Base-by-base conservation (phyloP, 2,113 vertebrate genomes). In the Phyllostomus discolor region DNA sequence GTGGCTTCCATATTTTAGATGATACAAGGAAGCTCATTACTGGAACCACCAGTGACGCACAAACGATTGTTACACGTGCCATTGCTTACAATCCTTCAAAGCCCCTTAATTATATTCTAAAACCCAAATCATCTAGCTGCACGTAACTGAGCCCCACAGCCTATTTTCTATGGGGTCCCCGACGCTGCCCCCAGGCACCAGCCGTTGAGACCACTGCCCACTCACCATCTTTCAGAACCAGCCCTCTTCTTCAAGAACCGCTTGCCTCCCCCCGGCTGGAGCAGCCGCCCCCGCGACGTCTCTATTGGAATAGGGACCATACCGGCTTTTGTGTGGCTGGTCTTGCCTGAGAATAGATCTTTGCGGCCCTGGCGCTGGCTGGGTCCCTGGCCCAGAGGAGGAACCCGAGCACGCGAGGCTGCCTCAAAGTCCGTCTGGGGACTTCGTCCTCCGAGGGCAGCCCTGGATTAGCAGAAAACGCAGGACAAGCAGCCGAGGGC, bases 41-140 rank as follows among this genome's bases (percentile, higher is more conserved):
- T 31, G 9, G 67, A 79, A 19, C 41, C n/a, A 59, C 16, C 20
- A 16, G 20, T 15, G 48, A 35, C 20, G 22, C 22, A 72, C 28
- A 70, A 57, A 43, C 0, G 10, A 31, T 31, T 2, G 1, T 10
- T 28, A 62, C 59, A 24, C 0, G 28, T 24, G 14, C 1, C 0
- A 16, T 69, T 75, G 66, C n/a, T 80, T 33, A 43, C 2, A 20
- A 41, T 62, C 66, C 54, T 78, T 48, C 31, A 2, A 48, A 78
- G 62, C 28, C 24, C 26, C 38, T 17, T n/a, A 2, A n/a, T 22
- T 35, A 4, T 59, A 33, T 8, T 72, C 20, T 73, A 43, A 76
- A 46, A n/a, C 54, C 14, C 35, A 48, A 11, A 48, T 2, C 19
- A 52, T 46, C 31, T 12, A 43, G 24, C 14, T 0, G 3, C 57